Conservation (phyloP, 2,888 invertebrate species). For the Trissolcus japonicus region DNA sequence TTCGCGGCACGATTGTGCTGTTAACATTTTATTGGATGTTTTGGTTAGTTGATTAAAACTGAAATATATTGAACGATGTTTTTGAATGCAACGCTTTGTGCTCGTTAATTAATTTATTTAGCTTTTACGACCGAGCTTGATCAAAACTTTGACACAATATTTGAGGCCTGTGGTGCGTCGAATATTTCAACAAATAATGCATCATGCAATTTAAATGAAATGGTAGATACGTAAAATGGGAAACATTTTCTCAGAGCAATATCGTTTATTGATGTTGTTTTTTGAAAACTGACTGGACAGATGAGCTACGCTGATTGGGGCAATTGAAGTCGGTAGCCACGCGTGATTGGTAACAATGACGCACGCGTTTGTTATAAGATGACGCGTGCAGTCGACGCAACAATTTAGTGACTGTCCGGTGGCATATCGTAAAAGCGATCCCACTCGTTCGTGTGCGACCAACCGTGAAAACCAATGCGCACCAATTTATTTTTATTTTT, state of each 20-base stretch:
- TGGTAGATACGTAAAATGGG: too few species aligned
- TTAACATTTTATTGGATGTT: neutral
- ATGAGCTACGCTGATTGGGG: neutral
- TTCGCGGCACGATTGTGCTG: neutral
- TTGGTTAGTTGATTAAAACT: neutral
- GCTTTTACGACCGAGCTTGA: too few species aligned
- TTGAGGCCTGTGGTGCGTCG: too few species aligned
- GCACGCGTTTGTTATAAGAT: slow-evolving; percentile 14
- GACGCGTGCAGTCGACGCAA: slow-evolving; percentile 19
- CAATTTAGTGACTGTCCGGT: slow-evolving; percentile 30
- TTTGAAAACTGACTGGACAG: too few species aligned
- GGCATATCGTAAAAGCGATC: slow-evolving; percentile 31
- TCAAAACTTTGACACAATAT: too few species aligned
- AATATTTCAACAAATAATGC: too few species aligned
- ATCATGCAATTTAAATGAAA: too few species aligned
- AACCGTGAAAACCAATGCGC: slow-evolving; percentile 31
- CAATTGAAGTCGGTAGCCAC: slow-evolving; percentile 22
- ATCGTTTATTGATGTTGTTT: too few species aligned
- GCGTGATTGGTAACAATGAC: slow-evolving; percentile 20
- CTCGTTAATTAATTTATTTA: too few species aligned
- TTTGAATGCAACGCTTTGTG: too few species aligned
- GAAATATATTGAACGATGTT: neutral
- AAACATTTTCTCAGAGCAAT: too few species aligned
- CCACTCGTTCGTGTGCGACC: slow-evolving; percentile 19
- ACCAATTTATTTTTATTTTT: slow-evolving; percentile 31